These are phyloP conservation scores for Hipposideros larvatus DNA, from an alignment of 2,797 vertebrate genomes.

Conservation along the genomic window DNA sequence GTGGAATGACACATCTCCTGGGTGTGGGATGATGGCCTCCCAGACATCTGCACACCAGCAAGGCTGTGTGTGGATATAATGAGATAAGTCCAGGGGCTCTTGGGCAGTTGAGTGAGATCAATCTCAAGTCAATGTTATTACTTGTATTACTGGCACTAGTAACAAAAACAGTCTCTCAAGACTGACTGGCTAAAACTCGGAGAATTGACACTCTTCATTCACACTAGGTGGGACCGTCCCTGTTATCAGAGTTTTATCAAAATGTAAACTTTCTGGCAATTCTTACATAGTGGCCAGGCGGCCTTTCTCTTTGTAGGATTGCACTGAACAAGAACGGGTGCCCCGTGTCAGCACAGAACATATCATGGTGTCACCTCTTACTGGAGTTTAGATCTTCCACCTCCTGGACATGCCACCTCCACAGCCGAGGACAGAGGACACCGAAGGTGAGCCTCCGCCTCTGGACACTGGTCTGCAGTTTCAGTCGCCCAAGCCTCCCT, in stretches of 20 bases:
- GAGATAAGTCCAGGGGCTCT: constrained; percentile 62
- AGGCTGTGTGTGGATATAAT: background rate
- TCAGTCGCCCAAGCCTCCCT: background rate
- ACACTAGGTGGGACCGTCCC: background rate
- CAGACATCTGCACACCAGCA: background rate
- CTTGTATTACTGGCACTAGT: background rate
- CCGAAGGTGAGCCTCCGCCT: background rate
- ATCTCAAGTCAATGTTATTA: background rate
- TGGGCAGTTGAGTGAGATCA: constrained; percentile 65
- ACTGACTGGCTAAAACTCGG: background rate
- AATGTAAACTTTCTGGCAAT: background rate
- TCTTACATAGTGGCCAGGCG: background rate
- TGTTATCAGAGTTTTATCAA: background rate
- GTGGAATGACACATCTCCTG: background rate
- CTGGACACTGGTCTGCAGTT: background rate
- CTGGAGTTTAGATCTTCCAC: background rate
- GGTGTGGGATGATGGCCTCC: background rate
- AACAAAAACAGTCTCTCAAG: constrained; percentile 32
- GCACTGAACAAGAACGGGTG: background rate
- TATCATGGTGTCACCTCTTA: background rate
- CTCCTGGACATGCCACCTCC: background rate
- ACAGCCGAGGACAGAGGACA: background rate
- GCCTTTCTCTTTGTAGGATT: background rate
- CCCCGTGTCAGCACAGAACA: background rate
- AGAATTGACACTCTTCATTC: background rate